Evolutionary conservation across 2,888 invertebrate genomes (phyloP).

Genomic region (Stenodera caucasica): DNA sequence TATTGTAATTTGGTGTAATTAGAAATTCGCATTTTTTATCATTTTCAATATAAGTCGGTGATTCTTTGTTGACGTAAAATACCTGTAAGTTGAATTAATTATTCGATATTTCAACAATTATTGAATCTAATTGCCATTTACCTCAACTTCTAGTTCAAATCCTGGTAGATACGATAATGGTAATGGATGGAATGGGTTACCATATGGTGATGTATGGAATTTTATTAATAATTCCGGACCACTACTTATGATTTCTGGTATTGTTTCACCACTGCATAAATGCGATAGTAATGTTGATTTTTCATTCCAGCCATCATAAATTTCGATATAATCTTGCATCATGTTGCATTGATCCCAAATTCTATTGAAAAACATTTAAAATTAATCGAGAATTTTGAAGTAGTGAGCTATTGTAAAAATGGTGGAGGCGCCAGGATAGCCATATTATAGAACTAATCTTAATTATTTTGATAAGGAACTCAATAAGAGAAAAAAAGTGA

Average conservation of each 20-base stretch:
- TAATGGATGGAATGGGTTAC: constrained; percentile 72
- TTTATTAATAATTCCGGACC: constrained; percentile 86
- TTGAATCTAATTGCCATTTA: constrained; percentile 79
- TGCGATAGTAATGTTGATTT: too few species aligned
- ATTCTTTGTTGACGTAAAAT: constrained; percentile 73
- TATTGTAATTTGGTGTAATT: constrained; percentile 70
- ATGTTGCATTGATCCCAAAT: too few species aligned
- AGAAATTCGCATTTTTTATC: constrained; percentile 77
- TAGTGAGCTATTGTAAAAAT: too few species aligned
- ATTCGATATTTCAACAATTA: too few species aligned
- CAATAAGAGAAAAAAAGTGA: too few species aligned
- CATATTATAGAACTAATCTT: too few species aligned
- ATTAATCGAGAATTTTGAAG: too few species aligned
- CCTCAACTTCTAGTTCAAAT: constrained; percentile 84
- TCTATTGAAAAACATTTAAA: too few species aligned
- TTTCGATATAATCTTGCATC: constrained; percentile 77
- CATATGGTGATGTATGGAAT: constrained; percentile 82
- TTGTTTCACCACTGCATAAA: constrained; percentile 87
- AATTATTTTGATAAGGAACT: too few species aligned
- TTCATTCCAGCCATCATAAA: too few species aligned
- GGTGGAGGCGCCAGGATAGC: too few species aligned
- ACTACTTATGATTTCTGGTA: constrained; percentile 75
- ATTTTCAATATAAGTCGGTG: constrained; percentile 72
- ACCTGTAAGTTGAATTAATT: too few species aligned
- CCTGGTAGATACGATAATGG: constrained; percentile 71